Evolutionary conservation across 1,140 invertebrate species (phyloP), one percentile per base, ranked within the genome.

Genomic region (Belonocnema kinseyi): DNA sequence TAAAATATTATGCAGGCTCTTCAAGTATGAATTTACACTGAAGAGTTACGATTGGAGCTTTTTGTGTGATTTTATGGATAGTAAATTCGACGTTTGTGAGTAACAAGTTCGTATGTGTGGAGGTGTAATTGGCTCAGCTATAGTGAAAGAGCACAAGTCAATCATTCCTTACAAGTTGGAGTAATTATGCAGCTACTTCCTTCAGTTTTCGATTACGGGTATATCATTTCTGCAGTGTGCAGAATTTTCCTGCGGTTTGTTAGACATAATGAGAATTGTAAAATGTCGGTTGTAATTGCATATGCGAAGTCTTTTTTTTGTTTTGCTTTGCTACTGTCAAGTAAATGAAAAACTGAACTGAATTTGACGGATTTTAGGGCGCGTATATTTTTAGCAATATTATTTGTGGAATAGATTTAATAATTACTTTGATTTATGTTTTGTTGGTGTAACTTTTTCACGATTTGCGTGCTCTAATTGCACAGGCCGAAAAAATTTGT

Each of bases 81-180:
- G 14, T 66, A 66, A 66, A 46, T 66, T 66, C 33, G 61, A 46
- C 61, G 26, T 66, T 66, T 40, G 16, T 46, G 14, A 33, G 14
- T n/a, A 66, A 66, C 16, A 66, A 66, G 16, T 66, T 40, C 12
- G 26, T 40, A 14, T 66, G 13, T 66, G 33, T 40, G 33, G 10
- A 66, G 26, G 61, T 46, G 61, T 33, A 33, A 66, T 66, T 66
- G 61, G 61, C 26, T 54, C 53, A 54, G n/a, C 53, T 33, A 40
- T 66, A 40, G 61, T 66, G 61, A 66, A 66, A 66, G 61, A 66
- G 61, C 61, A 66, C 61, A 66, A 66, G 61, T 66, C 21, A 58
- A 33, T 58, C 56, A 58, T 58, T 58, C 56, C 56, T 19, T 58
- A 17, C 26, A 58, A 58, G 56, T 58, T 58, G 56, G 56, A 58